These are phyloP conservation scores for Plestiodon gilberti DNA, from an alignment of 2,113 vertebrate species.

Conservation along the genomic window DNA sequence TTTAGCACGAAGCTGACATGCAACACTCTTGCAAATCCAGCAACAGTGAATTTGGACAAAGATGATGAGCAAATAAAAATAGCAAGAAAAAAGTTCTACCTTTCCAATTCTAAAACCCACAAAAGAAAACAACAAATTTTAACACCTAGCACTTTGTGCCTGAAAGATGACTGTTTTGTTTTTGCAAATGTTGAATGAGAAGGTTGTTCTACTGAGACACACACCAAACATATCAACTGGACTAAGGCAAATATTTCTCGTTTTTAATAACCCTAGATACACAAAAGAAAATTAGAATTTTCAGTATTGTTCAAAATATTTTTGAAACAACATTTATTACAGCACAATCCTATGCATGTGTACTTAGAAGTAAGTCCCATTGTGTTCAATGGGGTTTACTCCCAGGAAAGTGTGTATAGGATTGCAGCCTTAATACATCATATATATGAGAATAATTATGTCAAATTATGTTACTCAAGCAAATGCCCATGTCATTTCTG, in stretches of 20 bases:
- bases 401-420: no score
- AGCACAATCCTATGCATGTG: no score
- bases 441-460: not conserved
- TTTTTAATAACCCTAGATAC: not conserved
- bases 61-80: not conserved
- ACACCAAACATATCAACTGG: no score
- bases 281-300: not conserved
- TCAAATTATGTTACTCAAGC: not conserved
- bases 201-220: no score
- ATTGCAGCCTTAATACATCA: no score
- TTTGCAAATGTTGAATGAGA: slow-evolving; percentile 7
- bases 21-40: no score
- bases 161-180: not conserved
- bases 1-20: not conserved
- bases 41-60: not conserved
- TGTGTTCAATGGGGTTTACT: no score
- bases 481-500: not conserved
- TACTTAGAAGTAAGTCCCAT: no score
- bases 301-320: not conserved
- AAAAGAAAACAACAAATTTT: not conserved
- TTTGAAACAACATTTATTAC: slow-evolving; percentile 12
- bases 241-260: slow-evolving; percentile 6
- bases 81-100: not conserved
- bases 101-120: not conserved
- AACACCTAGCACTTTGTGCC: not conserved